phyloP scores from a whole-genome alignment of 2,888 invertebrate species.

The Cheilosia pagana region DNA sequence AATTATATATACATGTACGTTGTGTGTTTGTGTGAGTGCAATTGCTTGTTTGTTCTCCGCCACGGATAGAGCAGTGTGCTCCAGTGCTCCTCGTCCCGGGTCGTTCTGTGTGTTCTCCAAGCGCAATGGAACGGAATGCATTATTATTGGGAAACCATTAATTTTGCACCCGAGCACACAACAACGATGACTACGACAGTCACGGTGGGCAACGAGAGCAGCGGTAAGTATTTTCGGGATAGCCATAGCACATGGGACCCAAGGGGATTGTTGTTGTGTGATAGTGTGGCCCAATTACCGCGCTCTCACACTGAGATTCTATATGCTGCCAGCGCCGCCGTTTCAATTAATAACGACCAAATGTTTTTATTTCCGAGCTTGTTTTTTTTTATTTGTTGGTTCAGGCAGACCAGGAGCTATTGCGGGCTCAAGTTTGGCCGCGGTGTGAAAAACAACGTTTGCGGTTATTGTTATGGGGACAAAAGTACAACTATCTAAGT shows the following conservation, averaged over 20 bases:
- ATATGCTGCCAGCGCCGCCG: slow-evolving; percentile 16
- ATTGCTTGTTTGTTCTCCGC: slow-evolving; percentile 46
- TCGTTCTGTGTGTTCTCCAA: slow-evolving; percentile 46
- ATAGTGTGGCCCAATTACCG: slow-evolving; percentile 69
- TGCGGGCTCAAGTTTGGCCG: slow-evolving; percentile 59
- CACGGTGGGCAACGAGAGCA: slow-evolving; percentile 1
- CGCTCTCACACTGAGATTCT: slow-evolving; percentile 37
- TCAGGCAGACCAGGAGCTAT: slow-evolving; percentile 14
- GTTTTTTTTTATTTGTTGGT: neutral
- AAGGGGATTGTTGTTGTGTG: slow-evolving; percentile 48
- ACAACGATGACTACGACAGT: neutral
- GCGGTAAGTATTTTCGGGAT: slow-evolving; percentile 61
- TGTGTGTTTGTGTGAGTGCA: slow-evolving; percentile 13
- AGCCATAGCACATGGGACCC: slow-evolving; percentile 71
- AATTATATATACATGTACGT: slow-evolving; percentile 41
- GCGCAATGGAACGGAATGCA: slow-evolving; percentile 72
- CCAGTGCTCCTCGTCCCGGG: slow-evolving; percentile 27
- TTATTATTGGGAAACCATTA: slow-evolving; percentile 74
- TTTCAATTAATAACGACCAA: slow-evolving; percentile 71
- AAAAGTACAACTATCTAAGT: slow-evolving; percentile 67
- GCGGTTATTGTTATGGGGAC: slow-evolving; percentile 72
- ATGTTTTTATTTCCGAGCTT: slow-evolving; percentile 64
- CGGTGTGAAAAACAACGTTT: slow-evolving; percentile 71
- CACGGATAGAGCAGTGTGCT: slow-evolving; percentile 43
- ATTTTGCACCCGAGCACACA: slow-evolving; percentile 65